These are phyloP conservation scores for Molorchus minor DNA, from an alignment of 2,888 invertebrate genomes.

Conservation along the genomic window DNA sequence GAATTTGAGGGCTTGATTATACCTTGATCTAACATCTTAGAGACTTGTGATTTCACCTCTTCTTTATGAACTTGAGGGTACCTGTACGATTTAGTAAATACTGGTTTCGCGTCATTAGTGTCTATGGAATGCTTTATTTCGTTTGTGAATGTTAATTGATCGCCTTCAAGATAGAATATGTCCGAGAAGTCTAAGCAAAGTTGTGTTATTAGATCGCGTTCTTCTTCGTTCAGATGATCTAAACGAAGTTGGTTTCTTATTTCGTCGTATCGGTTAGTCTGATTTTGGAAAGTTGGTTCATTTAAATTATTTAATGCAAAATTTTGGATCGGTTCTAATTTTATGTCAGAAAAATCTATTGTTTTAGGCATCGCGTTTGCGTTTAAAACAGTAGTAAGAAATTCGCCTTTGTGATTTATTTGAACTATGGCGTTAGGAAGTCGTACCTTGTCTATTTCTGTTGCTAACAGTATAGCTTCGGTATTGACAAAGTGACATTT, in stretches of 20 bases:
- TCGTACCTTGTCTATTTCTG: not conserved
- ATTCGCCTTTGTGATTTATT: not conserved
- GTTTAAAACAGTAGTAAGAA: not conserved
- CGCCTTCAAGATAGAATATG: constrained; percentile 26
- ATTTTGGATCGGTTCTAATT: not conserved
- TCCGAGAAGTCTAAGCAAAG: constrained; percentile 17
- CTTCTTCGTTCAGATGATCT: constrained; percentile 20
- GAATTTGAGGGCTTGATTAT: too few species aligned
- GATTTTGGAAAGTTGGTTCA: not conserved
- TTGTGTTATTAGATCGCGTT: constrained; percentile 18
- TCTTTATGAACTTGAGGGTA: too few species aligned
- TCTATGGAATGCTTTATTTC: constrained; percentile 25
- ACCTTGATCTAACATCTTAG: too few species aligned
- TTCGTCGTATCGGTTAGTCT: not conserved
- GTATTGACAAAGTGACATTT: not conserved
- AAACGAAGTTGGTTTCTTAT: constrained; percentile 5
- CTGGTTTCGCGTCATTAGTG: too few species aligned
- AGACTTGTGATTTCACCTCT: too few species aligned
- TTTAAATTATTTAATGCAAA: not conserved
- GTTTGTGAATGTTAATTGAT: constrained; percentile 23
- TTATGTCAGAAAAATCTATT: not conserved
- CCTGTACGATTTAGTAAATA: too few species aligned
- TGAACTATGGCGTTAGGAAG: not conserved
- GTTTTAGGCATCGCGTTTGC: not conserved
- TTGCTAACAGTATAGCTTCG: not conserved